Base-by-base conservation (phyloP, 2,888 invertebrate genomes). In the Cecidostiba fungosa region DNA sequence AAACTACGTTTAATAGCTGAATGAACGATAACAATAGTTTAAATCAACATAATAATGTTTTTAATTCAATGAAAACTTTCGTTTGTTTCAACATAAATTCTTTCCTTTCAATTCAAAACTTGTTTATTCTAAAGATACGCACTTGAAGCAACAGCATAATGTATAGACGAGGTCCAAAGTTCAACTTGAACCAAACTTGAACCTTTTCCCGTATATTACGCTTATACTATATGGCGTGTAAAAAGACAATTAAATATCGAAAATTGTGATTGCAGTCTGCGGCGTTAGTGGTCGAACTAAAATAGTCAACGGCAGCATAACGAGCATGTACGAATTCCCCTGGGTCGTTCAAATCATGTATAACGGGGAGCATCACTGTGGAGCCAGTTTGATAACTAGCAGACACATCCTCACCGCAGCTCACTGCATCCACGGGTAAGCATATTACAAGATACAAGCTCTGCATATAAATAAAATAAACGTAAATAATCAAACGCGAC, bases 391-490 rank as follows among this genome's bases (percentile, higher is more conserved):
- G 80, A 95, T 97, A 88, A 96, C 96, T 14, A 94, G 95, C 69
- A 95, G 94, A 89, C 97, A 97, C 90, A 94, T 97, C 77, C 94
- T 97, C 88, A 97, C 97, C 0, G 97, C 97, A 0, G 96, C 96
- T 1, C 97, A 97, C 91, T 97, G 97, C 90, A 94, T 97, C 39
- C 94, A 96, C 88, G 96, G 96, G 97, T 97, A 93, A 94, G 94
- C 93, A 72, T 66, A 43, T n/a, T n/a, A 0, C n/a, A 3, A 19
- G 6, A 54, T 54, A 19, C 5, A 19, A n/a, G 4, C 36, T 66
- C 14, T 4, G 8, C n/a, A 14, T 50, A 14, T n/a, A 6, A 47
- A 16, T 50, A 19, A 50, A 50, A 54, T 6, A 0, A 39, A 12
- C 10, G 3, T 1, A 43, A 43, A 43, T 12, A 12, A 43, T 43